Evolutionary conservation across 1,140 invertebrate species (phyloP).

Genomic region (Tribolium castaneum): DNA sequence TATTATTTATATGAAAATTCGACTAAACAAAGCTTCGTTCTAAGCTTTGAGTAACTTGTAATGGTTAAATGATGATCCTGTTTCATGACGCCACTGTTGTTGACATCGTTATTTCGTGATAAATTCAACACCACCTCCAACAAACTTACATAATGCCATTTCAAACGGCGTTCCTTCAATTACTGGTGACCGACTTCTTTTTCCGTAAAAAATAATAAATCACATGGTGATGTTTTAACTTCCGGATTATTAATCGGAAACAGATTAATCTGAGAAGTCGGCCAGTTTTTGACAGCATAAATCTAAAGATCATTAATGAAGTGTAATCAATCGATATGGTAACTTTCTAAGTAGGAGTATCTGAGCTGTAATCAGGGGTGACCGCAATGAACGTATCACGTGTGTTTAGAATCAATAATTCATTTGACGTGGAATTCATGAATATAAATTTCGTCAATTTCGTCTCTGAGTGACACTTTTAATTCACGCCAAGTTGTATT

Average conservation of each 20-base stretch:
- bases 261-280: neutral
- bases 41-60: constrained; percentile 35
- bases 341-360: constrained; percentile 22
- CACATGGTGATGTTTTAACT: neutral
- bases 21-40: constrained; percentile 1
- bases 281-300: neutral
- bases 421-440: constrained; percentile 17
- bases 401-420: constrained; percentile 28
- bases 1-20: constrained; percentile 21
- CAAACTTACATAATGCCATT: constrained; percentile 21
- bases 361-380: constrained; percentile 11
- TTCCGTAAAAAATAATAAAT: neutral
- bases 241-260: neutral
- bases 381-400: constrained; percentile 31
- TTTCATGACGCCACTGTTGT: constrained; percentile 6
- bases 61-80: constrained; percentile 41
- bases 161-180: neutral
- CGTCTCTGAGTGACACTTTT: constrained; percentile 16
- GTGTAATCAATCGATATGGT: constrained; percentile 13
- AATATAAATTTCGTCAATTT: constrained; percentile 28
- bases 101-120: constrained; percentile 37
- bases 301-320: constrained; percentile 26
- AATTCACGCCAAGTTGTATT: neutral
- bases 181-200: neutral
- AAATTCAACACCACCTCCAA: constrained; percentile 25